phyloP scores from a whole-genome alignment of 1,140 invertebrate species.

The Lordiphosa clarofinis region DNA sequence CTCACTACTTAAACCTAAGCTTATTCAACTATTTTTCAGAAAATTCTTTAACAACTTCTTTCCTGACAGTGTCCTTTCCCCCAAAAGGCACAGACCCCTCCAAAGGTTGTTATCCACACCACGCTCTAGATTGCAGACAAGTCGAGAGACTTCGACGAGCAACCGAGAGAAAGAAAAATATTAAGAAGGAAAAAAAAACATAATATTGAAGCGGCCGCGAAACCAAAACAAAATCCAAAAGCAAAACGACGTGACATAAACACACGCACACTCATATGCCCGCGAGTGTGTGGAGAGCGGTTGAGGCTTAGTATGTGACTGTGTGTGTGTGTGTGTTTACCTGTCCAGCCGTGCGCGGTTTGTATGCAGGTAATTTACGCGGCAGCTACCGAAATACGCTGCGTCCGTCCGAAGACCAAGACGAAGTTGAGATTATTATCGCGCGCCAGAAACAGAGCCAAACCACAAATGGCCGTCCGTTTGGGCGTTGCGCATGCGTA shows the following conservation, averaged over 20 bases:
- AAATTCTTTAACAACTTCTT: no score
- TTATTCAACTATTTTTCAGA: no score
- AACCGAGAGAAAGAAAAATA: conserved; percentile 17
- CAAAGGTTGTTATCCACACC: conserved; percentile 53
- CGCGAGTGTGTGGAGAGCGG: neutral
- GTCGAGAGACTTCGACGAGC: conserved; percentile 5
- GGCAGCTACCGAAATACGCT: conserved; percentile 79
- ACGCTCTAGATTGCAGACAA: conserved; percentile 44
- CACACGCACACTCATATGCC: conserved; percentile 21
- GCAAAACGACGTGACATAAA: conserved; percentile 70
- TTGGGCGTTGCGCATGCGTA: conserved; percentile 46
- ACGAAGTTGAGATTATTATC: conserved; percentile 72
- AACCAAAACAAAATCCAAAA: conserved; percentile 56
- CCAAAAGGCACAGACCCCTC: conserved; percentile 5
- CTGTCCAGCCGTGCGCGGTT: conserved; percentile 55
- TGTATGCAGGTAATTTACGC: conserved; percentile 79
- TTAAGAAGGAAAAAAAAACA: conserved; percentile 21
- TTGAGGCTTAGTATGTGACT: conserved; percentile 1
- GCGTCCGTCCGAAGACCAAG: conserved; percentile 41
- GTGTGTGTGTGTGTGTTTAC: conserved; percentile 50
- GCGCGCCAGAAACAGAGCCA: conserved; percentile 74
- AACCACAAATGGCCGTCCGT: conserved; percentile 25
- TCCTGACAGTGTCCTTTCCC: conserved; percentile 2
- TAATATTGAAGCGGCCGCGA: conserved; percentile 43
- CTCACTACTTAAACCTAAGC: no score